Evolutionary conservation across 2,888 invertebrate species (phyloP), one percentile per base, ranked within the genome.

Genomic region (Argyresthia goedartella): DNA sequence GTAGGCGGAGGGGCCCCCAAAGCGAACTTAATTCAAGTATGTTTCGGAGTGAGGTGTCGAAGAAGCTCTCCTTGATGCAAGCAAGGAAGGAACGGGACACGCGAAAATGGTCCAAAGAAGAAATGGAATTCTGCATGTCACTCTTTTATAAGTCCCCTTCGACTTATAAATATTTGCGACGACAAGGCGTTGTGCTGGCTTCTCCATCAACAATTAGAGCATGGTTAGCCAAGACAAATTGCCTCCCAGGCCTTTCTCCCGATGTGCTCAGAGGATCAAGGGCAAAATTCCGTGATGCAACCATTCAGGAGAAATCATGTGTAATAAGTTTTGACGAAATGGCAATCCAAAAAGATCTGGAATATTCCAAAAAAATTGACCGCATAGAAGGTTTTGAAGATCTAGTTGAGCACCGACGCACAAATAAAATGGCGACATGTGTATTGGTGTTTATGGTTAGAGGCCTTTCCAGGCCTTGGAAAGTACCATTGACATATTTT

Each of bases 41-140:
- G 25, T 52, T 70, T 75, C 13, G 69, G 67, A 11, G 73, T 75
- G 13, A 59, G 73, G 45, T 74, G 68, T 53, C 73, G 75, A 57
- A 68, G 70, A 14, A 67, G 69, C 3, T 35, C 14, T 1, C 34
- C 8, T 9, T 48, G 34, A 36, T 39, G 33, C 36, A 47, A 33
- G 9, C 14, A 43, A 53, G 49, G 51, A 48, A 53, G 35, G 46
- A 52, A 8, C 3, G 25, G 25, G 25, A 25, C 25, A 56, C 56
- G 43, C 56, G 53, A 34, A 52, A 54, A 43, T 59, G 56, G 57
- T 50, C 53, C 3, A 46, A 49, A 33, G 52, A 55, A 15, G 59
- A 56, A 52, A 59, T 48, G 36, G 50, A 57, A 6, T 52, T 56
- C 39, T 57, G 56, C 15, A n/a, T 59, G 47, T 53, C 57, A 2